Evolutionary conservation across 2,797 vertebrate species (phyloP).

Genomic region (Bradypus variegatus): DNA sequence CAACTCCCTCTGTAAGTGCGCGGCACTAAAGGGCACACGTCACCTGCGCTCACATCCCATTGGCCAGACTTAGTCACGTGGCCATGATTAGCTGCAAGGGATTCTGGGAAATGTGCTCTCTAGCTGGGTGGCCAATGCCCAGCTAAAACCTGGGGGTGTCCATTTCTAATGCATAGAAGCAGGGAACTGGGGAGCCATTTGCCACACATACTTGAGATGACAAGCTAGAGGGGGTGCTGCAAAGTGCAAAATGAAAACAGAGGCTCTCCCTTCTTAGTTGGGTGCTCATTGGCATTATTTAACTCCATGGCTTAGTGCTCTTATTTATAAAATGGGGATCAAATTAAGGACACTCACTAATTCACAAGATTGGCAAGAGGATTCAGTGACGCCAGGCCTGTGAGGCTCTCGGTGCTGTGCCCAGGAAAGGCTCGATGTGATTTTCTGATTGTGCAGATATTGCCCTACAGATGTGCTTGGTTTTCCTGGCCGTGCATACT

Average conservation of each 20-base stretch:
- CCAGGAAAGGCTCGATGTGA: too few species aligned
- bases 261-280: accelerated
- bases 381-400: accelerated
- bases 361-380: neutral
- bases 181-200: neutral
- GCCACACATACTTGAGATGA: accelerated
- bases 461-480: too few species aligned
- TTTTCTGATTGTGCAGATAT: neutral
- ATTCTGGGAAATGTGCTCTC: neutral
- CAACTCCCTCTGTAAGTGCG: neutral
- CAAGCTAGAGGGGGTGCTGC: neutral
- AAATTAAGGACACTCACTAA: neutral
- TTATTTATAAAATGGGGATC: neutral
- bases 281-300: neutral
- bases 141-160: neutral
- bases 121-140: neutral
- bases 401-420: neutral
- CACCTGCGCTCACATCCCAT: neutral
- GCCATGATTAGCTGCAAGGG: neutral
- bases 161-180: neutral
- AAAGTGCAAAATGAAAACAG: accelerated
- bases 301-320: neutral
- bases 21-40: too few species aligned
- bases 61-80: neutral
- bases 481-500: neutral